A percentile compares a stretch with the other conserved stretches of the same genome.
Evolutionary conservation across 1,140 invertebrate genomes (phyloP).

Genomic region (Nasonia longicornis): DNA sequence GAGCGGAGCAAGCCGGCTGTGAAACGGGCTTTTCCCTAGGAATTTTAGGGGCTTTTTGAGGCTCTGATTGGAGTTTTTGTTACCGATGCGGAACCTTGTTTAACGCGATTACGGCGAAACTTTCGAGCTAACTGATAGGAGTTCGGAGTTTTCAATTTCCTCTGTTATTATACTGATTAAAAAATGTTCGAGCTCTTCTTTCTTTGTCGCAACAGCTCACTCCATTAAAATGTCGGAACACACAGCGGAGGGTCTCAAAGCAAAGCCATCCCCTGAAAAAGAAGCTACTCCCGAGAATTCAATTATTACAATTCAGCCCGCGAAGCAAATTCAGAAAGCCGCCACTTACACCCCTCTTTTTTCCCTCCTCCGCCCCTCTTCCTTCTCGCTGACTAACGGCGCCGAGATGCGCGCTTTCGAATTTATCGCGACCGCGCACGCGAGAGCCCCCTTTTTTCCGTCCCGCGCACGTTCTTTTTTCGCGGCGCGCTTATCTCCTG

Average conservation of each 20-base stretch:
- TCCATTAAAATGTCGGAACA: no score
- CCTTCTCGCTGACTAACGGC: background rate
- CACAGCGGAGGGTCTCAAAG: background rate
- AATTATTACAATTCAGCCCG: background rate
- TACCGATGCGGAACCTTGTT: background rate
- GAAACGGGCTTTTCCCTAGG: background rate
- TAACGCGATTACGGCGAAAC: background rate
- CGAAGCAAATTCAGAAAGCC: background rate
- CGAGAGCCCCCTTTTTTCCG: constrained; percentile 5
- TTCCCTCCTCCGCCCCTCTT: background rate
- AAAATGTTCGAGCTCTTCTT: no score
- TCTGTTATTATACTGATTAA: no score
- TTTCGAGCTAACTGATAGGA: background rate
- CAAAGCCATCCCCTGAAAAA: no score
- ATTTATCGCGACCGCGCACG: constrained; percentile 11
- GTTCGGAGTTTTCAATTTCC: no score
- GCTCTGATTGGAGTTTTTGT: constrained; percentile 1
- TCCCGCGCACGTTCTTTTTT: background rate
- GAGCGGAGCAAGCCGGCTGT: background rate
- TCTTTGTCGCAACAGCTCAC: no score
- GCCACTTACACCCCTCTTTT: background rate
- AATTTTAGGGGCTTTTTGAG: background rate
- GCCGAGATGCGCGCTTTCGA: background rate
- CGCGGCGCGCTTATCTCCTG: background rate
- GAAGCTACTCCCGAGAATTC: background rate